phyloP scores from a whole-genome alignment of 1,140 invertebrate genomes.

The Coboldia fuscipes region DNA sequence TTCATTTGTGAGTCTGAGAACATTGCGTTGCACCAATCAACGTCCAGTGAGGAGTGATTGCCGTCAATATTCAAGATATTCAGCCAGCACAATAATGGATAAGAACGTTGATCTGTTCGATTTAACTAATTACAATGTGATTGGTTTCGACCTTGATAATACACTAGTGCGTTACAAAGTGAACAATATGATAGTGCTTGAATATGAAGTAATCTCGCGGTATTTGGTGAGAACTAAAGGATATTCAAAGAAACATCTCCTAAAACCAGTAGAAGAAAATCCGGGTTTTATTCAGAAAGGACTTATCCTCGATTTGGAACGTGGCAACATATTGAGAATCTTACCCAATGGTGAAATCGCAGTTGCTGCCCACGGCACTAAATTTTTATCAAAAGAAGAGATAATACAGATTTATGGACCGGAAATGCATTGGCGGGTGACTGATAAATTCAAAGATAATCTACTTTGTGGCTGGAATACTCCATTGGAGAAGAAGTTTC shows the following conservation, averaged over 20 bases:
- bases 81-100: slow-evolving; percentile 16
- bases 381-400: slow-evolving; percentile 28
- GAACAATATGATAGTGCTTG: slow-evolving; percentile 29
- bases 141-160: slow-evolving; percentile 65
- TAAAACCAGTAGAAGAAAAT: slow-evolving; percentile 28
- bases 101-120: slow-evolving; percentile 17
- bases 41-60: too few species aligned
- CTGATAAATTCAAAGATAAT: slow-evolving; percentile 28
- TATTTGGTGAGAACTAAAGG: slow-evolving; percentile 38
- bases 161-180: slow-evolving; percentile 48
- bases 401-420: slow-evolving; percentile 38
- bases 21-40: too few species aligned
- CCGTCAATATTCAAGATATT: slow-evolving; percentile 11
- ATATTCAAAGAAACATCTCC: slow-evolving; percentile 29
- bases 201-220: slow-evolving; percentile 36
- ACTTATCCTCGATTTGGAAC: slow-evolving; percentile 46
- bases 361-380: slow-evolving; percentile 47
- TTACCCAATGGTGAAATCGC: slow-evolving; percentile 34
- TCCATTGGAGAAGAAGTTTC: slow-evolving; percentile 30
- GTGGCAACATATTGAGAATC: slow-evolving; percentile 49
- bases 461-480: slow-evolving; percentile 38
- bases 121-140: slow-evolving; percentile 46
- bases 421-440: slow-evolving; percentile 32
- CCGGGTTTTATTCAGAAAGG: slow-evolving; percentile 51
- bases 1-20: too few species aligned